Evolutionary conservation across 2,113 vertebrate species (phyloP).

Genomic region (Melanotaenia duboulayi): DNA sequence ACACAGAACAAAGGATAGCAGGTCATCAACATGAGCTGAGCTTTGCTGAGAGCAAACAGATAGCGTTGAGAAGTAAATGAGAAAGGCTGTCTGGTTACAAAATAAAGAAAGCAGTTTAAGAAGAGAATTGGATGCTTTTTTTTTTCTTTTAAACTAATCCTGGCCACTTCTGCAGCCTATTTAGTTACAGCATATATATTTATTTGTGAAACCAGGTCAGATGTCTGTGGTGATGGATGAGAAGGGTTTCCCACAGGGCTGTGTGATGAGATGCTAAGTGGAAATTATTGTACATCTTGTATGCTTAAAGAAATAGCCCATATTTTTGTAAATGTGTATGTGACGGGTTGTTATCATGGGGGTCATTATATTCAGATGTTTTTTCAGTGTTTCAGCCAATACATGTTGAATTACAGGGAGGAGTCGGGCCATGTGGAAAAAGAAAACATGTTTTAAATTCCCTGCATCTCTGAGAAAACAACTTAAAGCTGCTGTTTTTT

Average conservation of each 20-base stretch:
- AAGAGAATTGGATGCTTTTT: constrained; percentile 19
- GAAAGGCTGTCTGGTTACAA: constrained; percentile 30
- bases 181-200: constrained; percentile 5
- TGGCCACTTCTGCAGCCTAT: constrained; percentile 41
- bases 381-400: neutral
- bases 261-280: constrained; percentile 31
- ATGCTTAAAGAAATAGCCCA: constrained; percentile 14
- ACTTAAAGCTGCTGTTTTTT: constrained; percentile 38
- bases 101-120: constrained; percentile 47
- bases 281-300: constrained; percentile 32
- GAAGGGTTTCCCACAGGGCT: constrained; percentile 46
- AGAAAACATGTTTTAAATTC: constrained; percentile 40
- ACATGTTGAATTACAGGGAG: constrained; percentile 9
- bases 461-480: constrained; percentile 31
- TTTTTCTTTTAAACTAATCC: constrained; percentile 47
- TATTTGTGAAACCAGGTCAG: constrained; percentile 68
- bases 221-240: constrained; percentile 18
- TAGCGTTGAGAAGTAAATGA: constrained; percentile 26
- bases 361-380: neutral
- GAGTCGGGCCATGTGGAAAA: neutral
- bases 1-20: constrained; percentile 34
- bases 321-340: constrained; percentile 6
- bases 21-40: constrained; percentile 20
- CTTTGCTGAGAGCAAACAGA: constrained; percentile 34
- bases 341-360: neutral